Conservation (phyloP, 1,140 invertebrate genomes). For the Atta cephalotes region DNA sequence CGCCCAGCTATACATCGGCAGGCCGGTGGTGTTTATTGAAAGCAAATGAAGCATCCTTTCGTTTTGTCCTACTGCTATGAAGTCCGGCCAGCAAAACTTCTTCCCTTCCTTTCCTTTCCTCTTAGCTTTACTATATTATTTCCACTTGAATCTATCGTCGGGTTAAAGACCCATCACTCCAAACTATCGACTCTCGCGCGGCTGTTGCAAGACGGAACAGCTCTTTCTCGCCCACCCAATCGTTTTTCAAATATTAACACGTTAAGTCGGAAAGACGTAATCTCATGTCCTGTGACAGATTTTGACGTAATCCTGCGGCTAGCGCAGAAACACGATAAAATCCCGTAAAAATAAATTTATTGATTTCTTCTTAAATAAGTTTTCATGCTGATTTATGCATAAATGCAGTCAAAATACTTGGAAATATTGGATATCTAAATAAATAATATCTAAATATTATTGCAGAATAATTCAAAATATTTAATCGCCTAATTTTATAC, state of each 20-base stretch:
- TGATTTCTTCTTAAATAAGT: not conserved
- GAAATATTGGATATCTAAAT: not conserved
- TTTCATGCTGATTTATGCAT: not conserved
- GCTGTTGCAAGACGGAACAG: constrained; percentile 16
- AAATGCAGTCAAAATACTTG: not conserved
- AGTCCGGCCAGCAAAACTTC: not conserved
- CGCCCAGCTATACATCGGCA: constrained; percentile 35
- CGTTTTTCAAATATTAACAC: constrained; percentile 33
- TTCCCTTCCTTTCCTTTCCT: not conserved
- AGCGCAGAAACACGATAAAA: not conserved
- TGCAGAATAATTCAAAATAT: not conserved
- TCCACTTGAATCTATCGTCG: constrained; percentile 50
- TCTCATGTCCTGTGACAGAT: not conserved
- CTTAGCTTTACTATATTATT: constrained; percentile 38
- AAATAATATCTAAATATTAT: not conserved
- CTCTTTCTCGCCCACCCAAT: not conserved
- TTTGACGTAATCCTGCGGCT: not conserved
- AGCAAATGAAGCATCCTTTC: constrained; percentile 34
- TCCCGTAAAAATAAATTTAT: not conserved
- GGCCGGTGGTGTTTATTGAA: constrained; percentile 49
- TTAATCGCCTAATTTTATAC: not conserved
- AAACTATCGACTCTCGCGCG: constrained; percentile 33
- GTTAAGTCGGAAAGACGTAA: constrained; percentile 11
- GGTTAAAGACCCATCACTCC: constrained; percentile 55
- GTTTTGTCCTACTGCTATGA: constrained; percentile 22